phyloP scores from a whole-genome alignment of 2,888 invertebrate species.

The Chaetoderma sp. region DNA sequence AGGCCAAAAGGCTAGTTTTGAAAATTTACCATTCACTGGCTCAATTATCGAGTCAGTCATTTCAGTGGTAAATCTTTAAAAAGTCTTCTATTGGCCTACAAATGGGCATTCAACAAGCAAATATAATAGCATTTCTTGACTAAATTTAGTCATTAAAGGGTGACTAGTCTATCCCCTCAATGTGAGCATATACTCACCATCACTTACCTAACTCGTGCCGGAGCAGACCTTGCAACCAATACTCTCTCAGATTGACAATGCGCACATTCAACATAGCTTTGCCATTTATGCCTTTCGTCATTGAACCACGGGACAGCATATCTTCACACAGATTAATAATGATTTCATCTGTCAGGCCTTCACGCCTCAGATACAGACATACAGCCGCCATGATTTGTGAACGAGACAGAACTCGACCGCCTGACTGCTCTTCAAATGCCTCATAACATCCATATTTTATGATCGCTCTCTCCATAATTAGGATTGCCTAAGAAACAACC shows the following conservation, averaged over 20 bases:
- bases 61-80: no score
- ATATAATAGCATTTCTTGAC: no score
- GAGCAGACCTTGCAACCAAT: slow-evolving; percentile 61
- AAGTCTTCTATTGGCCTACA: no score
- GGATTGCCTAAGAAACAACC: slow-evolving; percentile 49
- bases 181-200: not conserved
- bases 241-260: slow-evolving; percentile 54
- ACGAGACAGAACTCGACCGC: slow-evolving; percentile 52
- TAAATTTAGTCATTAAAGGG: no score
- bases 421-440: slow-evolving; percentile 57
- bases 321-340: slow-evolving; percentile 54
- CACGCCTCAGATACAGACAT: slow-evolving; percentile 44
- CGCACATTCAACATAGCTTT: slow-evolving; percentile 58
- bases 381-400: slow-evolving; percentile 49
- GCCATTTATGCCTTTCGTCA: slow-evolving; percentile 60
- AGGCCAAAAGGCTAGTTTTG: no score
- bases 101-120: no score
- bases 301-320: slow-evolving; percentile 59
- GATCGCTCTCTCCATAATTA: slow-evolving; percentile 57
- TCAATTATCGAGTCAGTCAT: no score
- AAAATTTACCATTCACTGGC: no score
- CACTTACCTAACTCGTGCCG: slow-evolving; percentile 62
- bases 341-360: slow-evolving; percentile 51
- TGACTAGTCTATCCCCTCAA: not conserved
- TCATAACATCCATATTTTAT: slow-evolving; percentile 58